These are phyloP conservation scores for Argyrosomus japonicus DNA, from an alignment of 2,113 vertebrate genomes.

Conservation along the genomic window DNA sequence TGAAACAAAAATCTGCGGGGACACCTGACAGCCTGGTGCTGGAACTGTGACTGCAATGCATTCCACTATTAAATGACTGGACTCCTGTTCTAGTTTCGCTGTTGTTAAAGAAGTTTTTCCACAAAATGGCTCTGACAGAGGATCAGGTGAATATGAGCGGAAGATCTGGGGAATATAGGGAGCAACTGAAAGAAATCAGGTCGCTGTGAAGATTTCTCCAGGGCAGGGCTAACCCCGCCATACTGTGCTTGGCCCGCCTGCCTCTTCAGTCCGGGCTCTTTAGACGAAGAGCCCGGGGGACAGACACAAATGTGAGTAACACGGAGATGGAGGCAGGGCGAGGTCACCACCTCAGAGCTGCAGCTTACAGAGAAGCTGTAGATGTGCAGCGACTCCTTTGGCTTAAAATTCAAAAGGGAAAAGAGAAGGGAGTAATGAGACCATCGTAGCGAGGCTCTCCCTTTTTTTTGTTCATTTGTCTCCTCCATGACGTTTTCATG, in stretches of 20 bases:
- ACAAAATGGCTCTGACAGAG: conserved; percentile 43
- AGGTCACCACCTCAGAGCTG: conserved; percentile 43
- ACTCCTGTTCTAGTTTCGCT: conserved; percentile 35
- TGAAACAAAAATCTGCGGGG: conserved; percentile 19
- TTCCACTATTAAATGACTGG: not conserved
- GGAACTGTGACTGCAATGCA: not conserved
- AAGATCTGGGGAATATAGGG: conserved; percentile 51
- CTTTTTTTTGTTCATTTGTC: conserved; percentile 36
- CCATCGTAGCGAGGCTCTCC: not conserved
- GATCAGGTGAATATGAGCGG: conserved; percentile 63
- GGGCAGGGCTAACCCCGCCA: conserved; percentile 71
- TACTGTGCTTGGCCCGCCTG: conserved; percentile 62
- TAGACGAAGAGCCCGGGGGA: conserved; percentile 61
- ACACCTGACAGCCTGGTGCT: conserved; percentile 3
- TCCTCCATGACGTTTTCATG: conserved; percentile 44
- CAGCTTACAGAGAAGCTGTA: conserved; percentile 13
- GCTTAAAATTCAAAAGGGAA: conserved; percentile 39
- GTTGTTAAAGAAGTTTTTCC: conserved; percentile 25
- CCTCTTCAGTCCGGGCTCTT: conserved; percentile 55
- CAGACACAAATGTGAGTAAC: conserved; percentile 66
- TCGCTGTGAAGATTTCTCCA: conserved; percentile 69
- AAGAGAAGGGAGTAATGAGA: conserved; percentile 19
- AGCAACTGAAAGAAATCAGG: conserved; percentile 66
- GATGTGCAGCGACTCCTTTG: conserved; percentile 33
- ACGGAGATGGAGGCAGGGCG: conserved; percentile 29